Conservation (phyloP, 2,113 vertebrate genomes). For the Dryoscopus gambensis region DNA sequence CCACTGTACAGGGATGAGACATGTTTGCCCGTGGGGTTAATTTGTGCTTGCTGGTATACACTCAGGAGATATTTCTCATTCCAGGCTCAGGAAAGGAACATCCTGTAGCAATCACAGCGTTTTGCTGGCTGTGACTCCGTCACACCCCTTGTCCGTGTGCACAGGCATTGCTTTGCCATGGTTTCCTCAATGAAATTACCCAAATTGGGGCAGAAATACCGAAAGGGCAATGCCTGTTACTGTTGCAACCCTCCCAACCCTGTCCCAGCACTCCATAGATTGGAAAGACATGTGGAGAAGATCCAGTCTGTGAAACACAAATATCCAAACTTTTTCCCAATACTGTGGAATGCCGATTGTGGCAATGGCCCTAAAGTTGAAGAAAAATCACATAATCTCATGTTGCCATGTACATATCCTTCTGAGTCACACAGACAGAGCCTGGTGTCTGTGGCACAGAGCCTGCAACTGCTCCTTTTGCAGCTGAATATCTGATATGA, state of each 20-base stretch:
- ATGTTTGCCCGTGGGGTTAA: neutral
- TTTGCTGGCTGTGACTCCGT: neutral
- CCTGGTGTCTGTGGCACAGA: neutral
- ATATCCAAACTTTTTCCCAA: neutral
- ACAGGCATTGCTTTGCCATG: neutral
- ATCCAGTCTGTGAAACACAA: neutral
- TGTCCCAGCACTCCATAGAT: neutral
- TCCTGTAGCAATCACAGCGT: neutral
- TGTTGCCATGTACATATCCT: rapidly evolving
- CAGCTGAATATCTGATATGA: rapidly evolving
- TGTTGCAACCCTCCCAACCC: neutral
- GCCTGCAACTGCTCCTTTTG: neutral
- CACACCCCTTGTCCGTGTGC: neutral
- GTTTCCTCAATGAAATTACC: neutral
- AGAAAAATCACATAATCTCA: neutral
- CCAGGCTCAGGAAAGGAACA: neutral
- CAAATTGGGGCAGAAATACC: neutral
- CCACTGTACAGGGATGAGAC: neutral
- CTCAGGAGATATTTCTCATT: neutral
- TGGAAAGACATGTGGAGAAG: neutral
- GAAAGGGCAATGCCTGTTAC: neutral
- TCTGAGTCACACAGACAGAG: neutral
- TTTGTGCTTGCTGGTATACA: neutral
- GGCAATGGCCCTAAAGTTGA: neutral
- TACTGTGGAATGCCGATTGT: neutral